A percentile compares a stretch with the other conserved stretches of the same genome.
Conservation (phyloP, 2,888 invertebrate genomes). For the Ganaspis brasiliensis region DNA sequence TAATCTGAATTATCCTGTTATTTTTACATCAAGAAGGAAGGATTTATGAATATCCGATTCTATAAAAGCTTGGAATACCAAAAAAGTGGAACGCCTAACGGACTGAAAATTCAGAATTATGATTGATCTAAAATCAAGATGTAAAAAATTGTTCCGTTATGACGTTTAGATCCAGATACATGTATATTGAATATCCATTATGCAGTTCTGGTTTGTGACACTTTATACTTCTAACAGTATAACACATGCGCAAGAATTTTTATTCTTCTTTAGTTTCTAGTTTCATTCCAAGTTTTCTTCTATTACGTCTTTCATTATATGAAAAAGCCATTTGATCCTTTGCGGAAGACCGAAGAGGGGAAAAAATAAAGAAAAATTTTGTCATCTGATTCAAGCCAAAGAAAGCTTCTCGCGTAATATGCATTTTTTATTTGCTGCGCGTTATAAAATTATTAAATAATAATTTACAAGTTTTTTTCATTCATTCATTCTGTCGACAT, state of each 20-base stretch:
- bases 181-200: conserved; percentile 15
- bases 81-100: conserved; percentile 36
- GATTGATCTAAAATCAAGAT: conserved; percentile 12
- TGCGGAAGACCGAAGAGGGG: neutral
- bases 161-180: neutral
- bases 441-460: too few relatives aligned
- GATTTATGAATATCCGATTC: too few relatives aligned
- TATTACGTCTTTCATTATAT: conserved; percentile 11
- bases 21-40: too few relatives aligned
- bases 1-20: too few relatives aligned
- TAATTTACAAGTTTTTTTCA: too few relatives aligned
- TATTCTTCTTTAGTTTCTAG: conserved; percentile 11
- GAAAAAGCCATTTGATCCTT: conserved; percentile 7
- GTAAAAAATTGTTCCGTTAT: conserved; percentile 31
- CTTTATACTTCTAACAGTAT: neutral
- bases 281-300: conserved; percentile 20
- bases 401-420: too few relatives aligned
- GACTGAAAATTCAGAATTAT: conserved; percentile 21
- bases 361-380: neutral
- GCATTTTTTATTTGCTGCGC: too few relatives aligned
- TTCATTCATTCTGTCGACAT: too few relatives aligned
- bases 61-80: neutral
- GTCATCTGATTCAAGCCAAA: too few relatives aligned
- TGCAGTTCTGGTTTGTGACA: conserved; percentile 23
- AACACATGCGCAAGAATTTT: neutral